Evolutionary conservation across 1,140 invertebrate species (phyloP), one percentile per base, ranked within the genome.

Genomic region (Linepithema humile): DNA sequence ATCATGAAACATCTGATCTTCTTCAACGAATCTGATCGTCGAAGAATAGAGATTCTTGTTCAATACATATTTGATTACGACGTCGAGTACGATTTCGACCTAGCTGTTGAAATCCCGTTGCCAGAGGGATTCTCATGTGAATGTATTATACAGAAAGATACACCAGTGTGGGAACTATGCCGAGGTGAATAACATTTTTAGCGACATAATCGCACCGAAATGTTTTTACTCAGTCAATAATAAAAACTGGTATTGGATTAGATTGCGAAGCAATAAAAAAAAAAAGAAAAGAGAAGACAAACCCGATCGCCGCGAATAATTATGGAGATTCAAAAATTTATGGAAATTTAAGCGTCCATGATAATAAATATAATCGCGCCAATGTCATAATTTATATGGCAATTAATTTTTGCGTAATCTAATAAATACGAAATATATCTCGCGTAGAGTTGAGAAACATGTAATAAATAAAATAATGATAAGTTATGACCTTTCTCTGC

Each of bases 131-230:
- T 69, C 75, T 35, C 45, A 53, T 17, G 43, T 38, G n/a, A 45
- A 45, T 15, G 15, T 9, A 45, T 45, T 50, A 3, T 23, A 40
- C 43, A 17, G 50, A 77, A 77, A 65, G 20, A 23, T 26, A 35
- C 23, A 10, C 35, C 35, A 32, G 50, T 32, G 26, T 57, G 75
- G 23, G 64, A 70, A 70, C 23, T 70, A 20, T 70, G 64, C 35
- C 48, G 67, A 70, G 35, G 64, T 53, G 64, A 80, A 43, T 70
- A 43, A 32, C 75, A 53, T 15, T 40, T n/a, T n/a, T 15, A 69
- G 55, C 43, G 62, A 2, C 62, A 80, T 23, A 26, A 57, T 57
- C 23, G 32, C n/a, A 55, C 23, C n/a, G 7, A 48, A 20, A 26
- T 50, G 23, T 69, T 55, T 55, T 55, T 15, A 32, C 4, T 3